A percentile compares a stretch with the other conserved stretches of the same genome.
These are phyloP conservation scores for Drosophila nigrodunni DNA, from an alignment of 1,140 invertebrate genomes.

Conservation along the genomic window DNA sequence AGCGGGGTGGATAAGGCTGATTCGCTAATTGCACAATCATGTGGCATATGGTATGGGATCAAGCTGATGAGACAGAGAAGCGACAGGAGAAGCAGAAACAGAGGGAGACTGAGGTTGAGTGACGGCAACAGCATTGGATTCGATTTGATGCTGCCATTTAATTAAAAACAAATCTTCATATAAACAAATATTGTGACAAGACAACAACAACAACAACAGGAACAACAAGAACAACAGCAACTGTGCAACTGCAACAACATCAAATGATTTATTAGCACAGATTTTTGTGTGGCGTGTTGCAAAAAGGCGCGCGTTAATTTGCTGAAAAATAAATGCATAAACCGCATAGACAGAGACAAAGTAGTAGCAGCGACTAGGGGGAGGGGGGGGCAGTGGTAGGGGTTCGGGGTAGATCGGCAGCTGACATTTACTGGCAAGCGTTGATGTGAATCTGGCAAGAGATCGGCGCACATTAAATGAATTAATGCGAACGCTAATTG, in stretches of 20 bases:
- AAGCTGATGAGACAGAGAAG: background rate
- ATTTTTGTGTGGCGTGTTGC: constrained; percentile 47
- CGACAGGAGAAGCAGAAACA: background rate
- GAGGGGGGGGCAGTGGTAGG: background rate
- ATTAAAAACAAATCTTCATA: constrained; percentile 73
- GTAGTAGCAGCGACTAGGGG: constrained; percentile 25
- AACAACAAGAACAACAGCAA: background rate
- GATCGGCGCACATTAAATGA: constrained; percentile 52
- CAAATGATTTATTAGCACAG: constrained; percentile 80
- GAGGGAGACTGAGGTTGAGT: constrained; percentile 12
- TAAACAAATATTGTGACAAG: constrained; percentile 76
- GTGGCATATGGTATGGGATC: constrained; percentile 22
- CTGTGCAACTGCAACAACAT: constrained; percentile 41
- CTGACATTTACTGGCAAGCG: constrained; percentile 81
- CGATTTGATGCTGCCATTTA: constrained; percentile 65
- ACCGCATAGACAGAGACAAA: constrained; percentile 47
- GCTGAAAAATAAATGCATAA: constrained; percentile 74
- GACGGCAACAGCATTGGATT: constrained; percentile 35
- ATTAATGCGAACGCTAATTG: constrained; percentile 80
- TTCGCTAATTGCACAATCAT: constrained; percentile 77
- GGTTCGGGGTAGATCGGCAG: constrained; percentile 40
- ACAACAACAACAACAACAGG: constrained; percentile 22
- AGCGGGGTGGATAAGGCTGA: background rate
- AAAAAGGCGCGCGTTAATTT: constrained; percentile 67
- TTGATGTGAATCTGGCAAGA: constrained; percentile 55